Evolutionary conservation across 64 coral and sea anemone species (phyloP).

Genomic region (Cladopsammia gracilis): DNA sequence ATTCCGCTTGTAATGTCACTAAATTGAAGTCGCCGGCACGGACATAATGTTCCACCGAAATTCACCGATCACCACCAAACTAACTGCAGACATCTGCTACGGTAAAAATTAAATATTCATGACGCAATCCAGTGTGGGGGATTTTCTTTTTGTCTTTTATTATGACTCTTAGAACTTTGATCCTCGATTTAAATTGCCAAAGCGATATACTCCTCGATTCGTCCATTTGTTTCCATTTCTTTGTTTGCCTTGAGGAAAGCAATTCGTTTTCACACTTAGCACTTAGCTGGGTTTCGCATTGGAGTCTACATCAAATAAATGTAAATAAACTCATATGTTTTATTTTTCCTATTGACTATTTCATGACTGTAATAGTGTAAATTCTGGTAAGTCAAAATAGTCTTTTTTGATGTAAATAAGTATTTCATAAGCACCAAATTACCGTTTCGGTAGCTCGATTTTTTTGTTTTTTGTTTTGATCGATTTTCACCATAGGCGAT

Average conservation of each 20-base stretch:
- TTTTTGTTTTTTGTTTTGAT: too few relatives aligned
- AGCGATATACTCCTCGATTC: background rate
- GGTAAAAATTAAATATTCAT: conserved; percentile 64
- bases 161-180: background rate
- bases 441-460: too few relatives aligned
- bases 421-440: too few relatives aligned
- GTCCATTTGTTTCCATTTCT: conserved; percentile 2
- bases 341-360: background rate
- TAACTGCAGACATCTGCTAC: conserved; percentile 40
- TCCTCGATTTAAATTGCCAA: conserved; percentile 18
- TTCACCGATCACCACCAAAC: conserved; percentile 19
- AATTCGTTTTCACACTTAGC: background rate
- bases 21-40: background rate
- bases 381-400: background rate
- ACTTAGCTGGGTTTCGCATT: background rate
- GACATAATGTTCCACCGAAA: background rate
- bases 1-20: background rate
- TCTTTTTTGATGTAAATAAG: too few relatives aligned
- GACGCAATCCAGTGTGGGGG: conserved; percentile 13
- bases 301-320: background rate
- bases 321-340: conserved; percentile 10
- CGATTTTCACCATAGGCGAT: too few relatives aligned
- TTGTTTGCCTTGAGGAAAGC: background rate
- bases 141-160: conserved; percentile 48
- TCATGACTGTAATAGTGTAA: background rate